Conservation (phyloP, 2,797 vertebrate genomes). For the Bradypodion pumilum region DNA sequence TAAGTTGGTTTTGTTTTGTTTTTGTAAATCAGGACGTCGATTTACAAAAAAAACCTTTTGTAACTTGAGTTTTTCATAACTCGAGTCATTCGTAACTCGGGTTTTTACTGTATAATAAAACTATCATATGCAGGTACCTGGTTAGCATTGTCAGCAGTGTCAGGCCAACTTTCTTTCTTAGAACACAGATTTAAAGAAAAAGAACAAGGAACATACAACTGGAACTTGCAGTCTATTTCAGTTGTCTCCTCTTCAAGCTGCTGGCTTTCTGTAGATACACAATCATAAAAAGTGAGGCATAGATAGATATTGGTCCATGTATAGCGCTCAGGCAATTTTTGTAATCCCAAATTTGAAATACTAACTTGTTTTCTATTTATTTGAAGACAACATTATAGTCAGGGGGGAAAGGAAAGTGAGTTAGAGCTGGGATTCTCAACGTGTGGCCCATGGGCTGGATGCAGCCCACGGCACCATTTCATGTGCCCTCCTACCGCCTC, state of each 20-base stretch:
- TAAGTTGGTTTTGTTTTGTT: no score
- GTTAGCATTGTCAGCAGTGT: background rate
- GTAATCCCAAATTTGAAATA: background rate
- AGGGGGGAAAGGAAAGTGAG: background rate
- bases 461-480: no score
- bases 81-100: no score
- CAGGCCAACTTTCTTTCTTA: no score
- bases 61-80: no score
- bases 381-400: background rate
- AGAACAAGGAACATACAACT: background rate
- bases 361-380: background rate
- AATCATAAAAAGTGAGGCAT: background rate
- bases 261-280: background rate
- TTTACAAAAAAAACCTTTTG: no score
- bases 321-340: background rate
- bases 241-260: background rate
- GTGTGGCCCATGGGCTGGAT: no score
- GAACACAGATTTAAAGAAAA: background rate
- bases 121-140: background rate
- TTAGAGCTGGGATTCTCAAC: background rate
- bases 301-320: background rate
- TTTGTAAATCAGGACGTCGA: no score
- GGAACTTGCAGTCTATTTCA: background rate
- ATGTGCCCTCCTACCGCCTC: no score
- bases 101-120: no score